phyloP scores from a whole-genome alignment of 1,140 invertebrate genomes.

The Brachionus paranguensis region DNA sequence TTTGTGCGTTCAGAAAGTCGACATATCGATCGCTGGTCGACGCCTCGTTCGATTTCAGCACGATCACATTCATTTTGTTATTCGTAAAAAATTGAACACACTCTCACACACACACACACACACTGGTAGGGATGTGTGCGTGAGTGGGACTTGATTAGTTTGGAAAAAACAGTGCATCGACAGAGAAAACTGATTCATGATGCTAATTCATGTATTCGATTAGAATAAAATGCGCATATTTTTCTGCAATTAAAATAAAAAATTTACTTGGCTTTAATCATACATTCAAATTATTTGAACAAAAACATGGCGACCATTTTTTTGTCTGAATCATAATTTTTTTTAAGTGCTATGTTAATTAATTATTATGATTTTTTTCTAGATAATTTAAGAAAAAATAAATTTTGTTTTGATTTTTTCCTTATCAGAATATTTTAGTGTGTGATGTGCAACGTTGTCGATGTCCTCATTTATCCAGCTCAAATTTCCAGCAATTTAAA shows the following conservation, averaged over 20 bases:
- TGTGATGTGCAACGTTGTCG: no score
- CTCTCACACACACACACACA: neutral
- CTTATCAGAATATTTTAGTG: no score
- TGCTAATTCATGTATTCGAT: neutral
- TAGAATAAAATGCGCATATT: neutral
- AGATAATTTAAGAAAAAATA: no score
- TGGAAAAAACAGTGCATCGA: neutral
- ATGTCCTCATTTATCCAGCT: no score
- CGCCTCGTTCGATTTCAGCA: neutral
- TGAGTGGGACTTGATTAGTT: neutral
- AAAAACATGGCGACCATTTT: no score
- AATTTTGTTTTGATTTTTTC: no score
- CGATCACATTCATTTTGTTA: neutral
- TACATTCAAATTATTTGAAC: no score
- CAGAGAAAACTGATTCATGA: neutral
- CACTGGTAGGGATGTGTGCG: neutral
- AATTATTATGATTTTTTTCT: no score
- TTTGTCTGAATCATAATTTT: no score
- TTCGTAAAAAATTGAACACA: neutral
- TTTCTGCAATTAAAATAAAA: neutral
- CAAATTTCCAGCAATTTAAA: no score
- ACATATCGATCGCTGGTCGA: neutral
- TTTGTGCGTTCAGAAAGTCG: neutral
- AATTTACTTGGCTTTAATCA: no score
- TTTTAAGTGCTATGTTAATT: no score